phyloP scores from a whole-genome alignment of 2,797 vertebrate species.

The Gouania willdenowi region DNA sequence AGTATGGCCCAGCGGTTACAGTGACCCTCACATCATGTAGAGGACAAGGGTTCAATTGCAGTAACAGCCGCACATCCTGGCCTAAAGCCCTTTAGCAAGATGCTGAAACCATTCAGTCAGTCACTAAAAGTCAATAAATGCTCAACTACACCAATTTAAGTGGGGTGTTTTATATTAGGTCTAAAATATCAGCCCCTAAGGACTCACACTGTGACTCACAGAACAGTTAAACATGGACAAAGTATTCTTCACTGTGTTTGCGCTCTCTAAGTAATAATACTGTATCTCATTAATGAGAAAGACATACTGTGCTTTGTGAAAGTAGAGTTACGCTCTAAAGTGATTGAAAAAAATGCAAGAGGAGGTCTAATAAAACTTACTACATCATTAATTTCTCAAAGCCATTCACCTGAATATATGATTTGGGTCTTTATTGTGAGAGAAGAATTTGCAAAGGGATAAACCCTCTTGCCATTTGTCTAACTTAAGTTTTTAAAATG shows the following conservation, averaged over 20 bases:
- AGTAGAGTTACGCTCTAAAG: slow-evolving; percentile 28
- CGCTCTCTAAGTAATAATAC: slow-evolving; percentile 54
- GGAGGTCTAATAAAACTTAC: too few relatives aligned
- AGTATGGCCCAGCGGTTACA: slow-evolving; percentile 43
- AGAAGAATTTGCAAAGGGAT: too few relatives aligned
- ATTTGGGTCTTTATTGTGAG: too few relatives aligned
- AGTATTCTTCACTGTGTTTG: slow-evolving; percentile 53
- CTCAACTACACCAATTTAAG: slow-evolving; percentile 27
- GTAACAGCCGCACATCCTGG: slow-evolving; percentile 48
- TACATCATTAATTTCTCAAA: too few relatives aligned
- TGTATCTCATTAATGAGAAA: slow-evolving; percentile 57
- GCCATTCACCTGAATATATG: too few relatives aligned
- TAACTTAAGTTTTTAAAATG: too few relatives aligned
- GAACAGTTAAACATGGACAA: slow-evolving; percentile 59
- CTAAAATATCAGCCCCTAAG: slow-evolving; percentile 42
- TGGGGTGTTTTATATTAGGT: slow-evolving; percentile 42
- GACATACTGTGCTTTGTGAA: too few relatives aligned
- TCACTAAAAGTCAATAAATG: slow-evolving; percentile 28
- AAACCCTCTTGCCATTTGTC: too few relatives aligned
- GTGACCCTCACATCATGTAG: slow-evolving; percentile 46
- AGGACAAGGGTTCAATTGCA: slow-evolving; percentile 61
- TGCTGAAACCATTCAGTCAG: slow-evolving; percentile 40
- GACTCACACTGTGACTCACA: slow-evolving; percentile 62
- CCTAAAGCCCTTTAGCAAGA: slow-evolving; percentile 32
- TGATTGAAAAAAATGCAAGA: slow-evolving; percentile 42